Base-by-base conservation (phyloP, 2,888 invertebrate species). In the Apamea sordens region DNA sequence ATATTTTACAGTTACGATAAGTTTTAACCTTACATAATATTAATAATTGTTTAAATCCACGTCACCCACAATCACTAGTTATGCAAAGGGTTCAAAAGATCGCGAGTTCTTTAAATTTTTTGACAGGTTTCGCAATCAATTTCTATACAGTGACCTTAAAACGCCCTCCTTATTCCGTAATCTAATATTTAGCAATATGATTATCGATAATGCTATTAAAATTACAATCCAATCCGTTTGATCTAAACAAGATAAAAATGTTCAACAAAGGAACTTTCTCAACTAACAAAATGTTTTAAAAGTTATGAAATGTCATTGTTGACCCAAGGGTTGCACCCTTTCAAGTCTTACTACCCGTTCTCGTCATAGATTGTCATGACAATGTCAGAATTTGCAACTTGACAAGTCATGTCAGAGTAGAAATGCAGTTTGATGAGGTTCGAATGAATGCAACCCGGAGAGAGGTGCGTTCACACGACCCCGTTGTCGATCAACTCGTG, bases 401-500 rank as follows among this genome's bases (percentile, higher is more conserved):
- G 89, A 90, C 92, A 91, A 89, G 93, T 92, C 93, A 90, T 86
- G 92, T 91, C 94, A 93, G 86, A 89, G 90, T 80, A 88, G 89
- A 92, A 94, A 93, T 93, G 93, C 92, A 92, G 85, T 92, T 93
- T 94, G 93, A 94, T 94, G 92, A 92, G 88, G 86, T 87, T 87
- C 78, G 86, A 89, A 89, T 90, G 90, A 84, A 84, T 90, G 90
- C 88, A 86, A 44, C 56, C 41, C 32, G 56, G 76, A 70, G 73
- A 79, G 75, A 64, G 32, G 72, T 24, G 69, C 50, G 86, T 86
- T 86, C 86, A 86, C 86, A 86, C 85, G 85, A 63, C 77, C 72
- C 64, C 53, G 76, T 70, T 83, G 75, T 69, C 74, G 76, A 75
- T 69, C 81, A 56, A 72, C 73, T 78, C 53, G 79, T 70, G 85